Percentiles rank a stretch among this genome's conserved stretches.
These are phyloP conservation scores for Patella pellucida DNA, from an alignment of 2,888 invertebrate species.

Conservation along the genomic window DNA sequence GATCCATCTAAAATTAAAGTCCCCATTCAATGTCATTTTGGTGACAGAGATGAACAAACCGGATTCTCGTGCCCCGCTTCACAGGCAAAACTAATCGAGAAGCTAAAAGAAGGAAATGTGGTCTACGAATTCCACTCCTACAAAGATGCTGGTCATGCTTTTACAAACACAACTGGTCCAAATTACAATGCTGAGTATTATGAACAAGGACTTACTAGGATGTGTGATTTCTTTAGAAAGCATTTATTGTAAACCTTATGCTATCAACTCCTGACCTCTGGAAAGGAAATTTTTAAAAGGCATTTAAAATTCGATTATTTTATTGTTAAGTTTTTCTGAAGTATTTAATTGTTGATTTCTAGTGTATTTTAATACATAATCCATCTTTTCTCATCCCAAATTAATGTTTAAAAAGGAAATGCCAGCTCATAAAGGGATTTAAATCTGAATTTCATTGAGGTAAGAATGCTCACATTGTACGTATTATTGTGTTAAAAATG, in stretches of 20 bases:
- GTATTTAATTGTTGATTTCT: no score
- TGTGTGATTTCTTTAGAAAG: conserved; percentile 52
- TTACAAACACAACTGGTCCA: conserved; percentile 48
- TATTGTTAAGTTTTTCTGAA: no score
- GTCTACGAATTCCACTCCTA: conserved; percentile 48
- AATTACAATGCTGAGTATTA: conserved; percentile 48
- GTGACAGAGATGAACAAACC: conserved; percentile 47
- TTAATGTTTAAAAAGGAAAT: no score
- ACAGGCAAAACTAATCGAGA: conserved; percentile 47
- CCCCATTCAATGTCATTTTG: conserved; percentile 66
- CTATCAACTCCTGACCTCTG: no score
- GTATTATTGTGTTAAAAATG: no score
- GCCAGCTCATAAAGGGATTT: no score
- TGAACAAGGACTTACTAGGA: conserved; percentile 40
- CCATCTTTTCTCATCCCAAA: no score
- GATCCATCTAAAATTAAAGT: conserved; percentile 56
- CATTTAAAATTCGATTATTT: no score
- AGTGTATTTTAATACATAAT: no score
- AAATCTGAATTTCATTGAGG: no score
- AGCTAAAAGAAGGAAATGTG: conserved; percentile 43
- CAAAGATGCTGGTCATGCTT: conserved; percentile 51
- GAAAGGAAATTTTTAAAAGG: no score
- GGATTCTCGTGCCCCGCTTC: conserved; percentile 60
- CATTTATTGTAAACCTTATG: conserved; percentile 26
- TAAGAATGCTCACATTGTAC: no score